Base-by-base conservation (phyloP, 2,113 vertebrate species). In the Tachycineta bicolor region DNA sequence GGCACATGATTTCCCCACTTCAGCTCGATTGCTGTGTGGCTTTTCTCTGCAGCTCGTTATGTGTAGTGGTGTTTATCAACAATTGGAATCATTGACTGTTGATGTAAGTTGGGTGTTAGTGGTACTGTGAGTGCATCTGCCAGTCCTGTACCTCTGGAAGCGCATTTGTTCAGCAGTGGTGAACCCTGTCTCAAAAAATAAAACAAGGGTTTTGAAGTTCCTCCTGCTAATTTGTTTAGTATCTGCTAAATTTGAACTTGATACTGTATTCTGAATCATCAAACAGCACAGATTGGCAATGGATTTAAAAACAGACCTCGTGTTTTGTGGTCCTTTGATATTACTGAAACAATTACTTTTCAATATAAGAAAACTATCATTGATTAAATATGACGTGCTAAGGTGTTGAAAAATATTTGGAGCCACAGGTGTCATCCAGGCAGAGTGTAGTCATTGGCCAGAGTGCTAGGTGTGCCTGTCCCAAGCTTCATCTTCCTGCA, bases 101-200 rank as follows among this genome's bases (percentile, higher is more conserved):
- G 62, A 12, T 69, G 37, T 60, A 68, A 73, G 26, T 19, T 49
- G 60, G 49, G 14, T 1, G 5, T 17, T 33, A 39, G 33, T 1
- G 2, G 29, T 52, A 2, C 41, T 34, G 12, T 0, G 12, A 64
- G 21, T 3, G 1, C 0, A 0, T 31, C 26, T 5, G 0, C 56
- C 23, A 18, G 47, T 49, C 58, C 68, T 52, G 18, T 53, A 26
- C 49, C 22, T 76, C 71, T 86, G 67, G 29, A 43, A 70, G 70
- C 26, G 26, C 0, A 0, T 80, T 73, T 52, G 19, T 39, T 69
- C 73, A 74, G 68, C 46, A 3, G 2, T 2, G 0, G 34, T 52
- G 37, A 80, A 12, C 44, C 20, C 50, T 50, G 16, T 25, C 59
- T 64, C 39, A 46, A 47, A 73, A 88, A 39, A 43, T 9, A 52